phyloP scores from a whole-genome alignment of 2,113 vertebrate genomes.

The Pogona vitticeps region DNA sequence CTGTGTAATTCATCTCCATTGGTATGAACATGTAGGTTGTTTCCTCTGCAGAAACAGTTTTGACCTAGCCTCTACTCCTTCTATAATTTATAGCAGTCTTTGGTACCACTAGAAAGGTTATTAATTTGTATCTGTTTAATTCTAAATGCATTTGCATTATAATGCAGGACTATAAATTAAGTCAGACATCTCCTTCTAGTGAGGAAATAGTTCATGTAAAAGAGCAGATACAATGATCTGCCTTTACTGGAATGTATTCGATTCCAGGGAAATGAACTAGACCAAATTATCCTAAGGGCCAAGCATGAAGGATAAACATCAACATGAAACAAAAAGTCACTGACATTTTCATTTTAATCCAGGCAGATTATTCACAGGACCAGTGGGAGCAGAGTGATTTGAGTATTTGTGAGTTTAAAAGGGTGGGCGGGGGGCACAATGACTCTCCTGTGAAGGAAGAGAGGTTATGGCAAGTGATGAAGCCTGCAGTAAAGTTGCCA shows the following conservation, averaged over 20 bases:
- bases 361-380: neutral
- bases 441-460: no score
- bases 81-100: neutral
- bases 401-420: neutral
- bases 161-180: neutral
- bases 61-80: neutral
- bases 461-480: no score
- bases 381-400: neutral
- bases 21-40: neutral
- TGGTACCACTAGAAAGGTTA: neutral
- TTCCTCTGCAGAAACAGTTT: neutral
- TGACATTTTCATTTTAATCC: constrained; percentile 28
- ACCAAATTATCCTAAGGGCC: neutral
- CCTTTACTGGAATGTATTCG: neutral
- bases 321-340: neutral
- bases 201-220: neutral
- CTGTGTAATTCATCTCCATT: neutral
- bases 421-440: neutral
- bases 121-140: neutral
- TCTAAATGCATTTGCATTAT: neutral
- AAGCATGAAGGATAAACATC: neutral
- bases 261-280: neutral
- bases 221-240: neutral
- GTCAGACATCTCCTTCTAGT: neutral
- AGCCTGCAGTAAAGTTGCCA: no score